Percentiles rank a stretch among this genome's conserved stretches.
These are phyloP conservation scores for Anser brachyrhynchus DNA, from an alignment of 2,113 vertebrate genomes.

Conservation along the genomic window DNA sequence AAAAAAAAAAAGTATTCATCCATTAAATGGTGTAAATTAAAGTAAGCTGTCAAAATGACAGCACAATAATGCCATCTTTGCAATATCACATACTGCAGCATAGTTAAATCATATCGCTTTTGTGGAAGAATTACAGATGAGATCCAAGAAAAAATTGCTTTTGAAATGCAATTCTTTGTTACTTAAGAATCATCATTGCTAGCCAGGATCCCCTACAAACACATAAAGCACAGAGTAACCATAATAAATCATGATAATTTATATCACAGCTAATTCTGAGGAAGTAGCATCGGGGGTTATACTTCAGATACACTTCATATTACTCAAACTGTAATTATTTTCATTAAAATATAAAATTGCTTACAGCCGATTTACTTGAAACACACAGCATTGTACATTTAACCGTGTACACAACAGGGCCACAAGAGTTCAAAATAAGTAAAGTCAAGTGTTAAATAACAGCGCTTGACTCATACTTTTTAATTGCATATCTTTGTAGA, in stretches of 20 bases:
- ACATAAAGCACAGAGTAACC: conserved; percentile 61
- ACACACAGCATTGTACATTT: conserved; percentile 67
- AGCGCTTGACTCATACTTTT: conserved; percentile 78
- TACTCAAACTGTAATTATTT: conserved; percentile 82
- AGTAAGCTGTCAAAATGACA: conserved; percentile 76
- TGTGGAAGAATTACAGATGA: conserved; percentile 71
- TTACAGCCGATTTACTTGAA: conserved; percentile 76
- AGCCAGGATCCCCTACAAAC: conserved; percentile 72
- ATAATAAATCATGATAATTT: conserved; percentile 81
- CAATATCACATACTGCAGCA: conserved; percentile 64
- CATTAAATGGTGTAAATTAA: conserved; percentile 78
- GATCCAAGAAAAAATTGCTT: conserved; percentile 68
- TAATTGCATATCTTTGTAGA: conserved; percentile 78
- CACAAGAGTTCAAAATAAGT: conserved; percentile 74
- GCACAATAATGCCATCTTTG: conserved; percentile 75
- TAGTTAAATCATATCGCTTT: conserved; percentile 68
- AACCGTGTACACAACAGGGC: conserved; percentile 69
- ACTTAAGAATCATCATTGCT: conserved; percentile 72
- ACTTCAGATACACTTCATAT: conserved; percentile 79
- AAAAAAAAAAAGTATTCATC: conserved; percentile 62
- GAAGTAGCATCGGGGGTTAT: conserved; percentile 72
- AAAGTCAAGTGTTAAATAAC: conserved; percentile 80
- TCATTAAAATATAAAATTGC: conserved; percentile 82
- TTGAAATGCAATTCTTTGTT: conserved; percentile 65
- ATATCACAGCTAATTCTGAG: conserved; percentile 76